Percentiles rank a stretch among this genome's conserved stretches.
Evolutionary conservation across 2,113 vertebrate genomes (phyloP).

Genomic region (Anarrhichthys ocellatus): DNA sequence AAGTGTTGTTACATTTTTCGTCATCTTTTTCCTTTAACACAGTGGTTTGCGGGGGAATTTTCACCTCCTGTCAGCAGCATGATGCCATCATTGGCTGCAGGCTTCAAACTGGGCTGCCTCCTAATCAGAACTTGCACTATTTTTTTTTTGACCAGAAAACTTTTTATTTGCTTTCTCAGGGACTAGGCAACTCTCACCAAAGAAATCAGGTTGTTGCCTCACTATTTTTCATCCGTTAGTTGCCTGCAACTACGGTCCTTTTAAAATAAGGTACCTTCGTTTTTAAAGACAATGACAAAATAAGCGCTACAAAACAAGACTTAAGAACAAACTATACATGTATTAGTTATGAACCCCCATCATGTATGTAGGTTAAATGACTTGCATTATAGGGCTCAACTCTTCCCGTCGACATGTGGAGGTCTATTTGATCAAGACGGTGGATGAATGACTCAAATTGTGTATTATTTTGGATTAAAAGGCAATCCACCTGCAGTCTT

Average conservation of each 20-base stretch:
- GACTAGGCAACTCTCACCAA: not conserved
- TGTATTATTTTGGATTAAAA: not conserved
- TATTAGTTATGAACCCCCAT: not conserved
- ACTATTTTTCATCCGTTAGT: not conserved
- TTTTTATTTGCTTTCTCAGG: not conserved
- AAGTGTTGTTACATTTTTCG: not conserved
- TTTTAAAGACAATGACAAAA: not conserved
- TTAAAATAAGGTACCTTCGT: not conserved
- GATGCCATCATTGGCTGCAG: slow-evolving; percentile 5
- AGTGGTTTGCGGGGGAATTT: slow-evolving; percentile 6
- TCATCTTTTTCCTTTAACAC: not conserved
- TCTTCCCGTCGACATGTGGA: no score
- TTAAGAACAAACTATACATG: not conserved
- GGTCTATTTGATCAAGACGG: no score
- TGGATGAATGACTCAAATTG: not conserved
- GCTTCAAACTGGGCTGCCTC: slow-evolving; percentile 1
- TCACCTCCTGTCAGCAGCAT: slow-evolving; percentile 11
- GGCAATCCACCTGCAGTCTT: rapidly evolving
- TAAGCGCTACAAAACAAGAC: not conserved
- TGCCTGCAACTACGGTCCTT: not conserved
- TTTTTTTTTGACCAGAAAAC: slow-evolving; percentile 16
- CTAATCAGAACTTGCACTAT: not conserved
- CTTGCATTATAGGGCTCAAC: no score
- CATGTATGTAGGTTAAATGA: not conserved
- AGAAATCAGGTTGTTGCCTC: not conserved